Base-by-base conservation (phyloP, 2,888 invertebrate genomes). In the Sarcophaga variegata region DNA sequence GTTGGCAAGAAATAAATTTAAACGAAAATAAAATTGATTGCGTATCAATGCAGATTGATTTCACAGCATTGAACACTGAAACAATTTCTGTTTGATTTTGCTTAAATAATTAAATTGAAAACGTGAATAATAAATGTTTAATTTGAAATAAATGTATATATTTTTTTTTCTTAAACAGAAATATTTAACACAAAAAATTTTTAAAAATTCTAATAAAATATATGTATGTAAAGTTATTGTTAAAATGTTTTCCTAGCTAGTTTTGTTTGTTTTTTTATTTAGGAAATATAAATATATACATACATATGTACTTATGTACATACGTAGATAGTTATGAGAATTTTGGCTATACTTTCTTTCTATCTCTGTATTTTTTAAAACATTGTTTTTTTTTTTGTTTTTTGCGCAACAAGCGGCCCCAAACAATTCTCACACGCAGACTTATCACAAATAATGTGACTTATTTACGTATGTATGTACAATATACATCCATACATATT, bases 21-120 rank as follows among this genome's bases (percentile, higher is more conserved):
- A 4, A 11, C 27, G 25, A 60, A 84, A 62, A 64, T 17, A 77
- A 60, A 67, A 59, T 60, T 81, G 25, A 71, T 67, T 67, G 17
- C 20, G 62, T 60, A 37, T n/a, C 63, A 4, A 45, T 69, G 45
- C 17, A 25, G 2, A 62, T 37, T 74, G 37, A 45, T 47, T 20
- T 67, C 17, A 8, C 8, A 69, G n/a, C 49, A 66, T 60, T 66
- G 12, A 20, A 59, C 60, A 60, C 66, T 54, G 66, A 54, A 66
- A 62, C 64, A 54, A 49, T 70, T 64, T 14, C 12, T 54, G 71
- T 64, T 71, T 45, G 20, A 47, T 70, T 70, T 22, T 49, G 45
- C 25, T 70, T 17, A 37, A 37, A 54, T 54, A 17, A 54, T 14
- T 54, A 14, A 54, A 54, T 54, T 54, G 17, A 54, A 54, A 54